These are phyloP conservation scores for Lepus europaeus DNA, from an alignment of 2,113 vertebrate species.

Conservation along the genomic window DNA sequence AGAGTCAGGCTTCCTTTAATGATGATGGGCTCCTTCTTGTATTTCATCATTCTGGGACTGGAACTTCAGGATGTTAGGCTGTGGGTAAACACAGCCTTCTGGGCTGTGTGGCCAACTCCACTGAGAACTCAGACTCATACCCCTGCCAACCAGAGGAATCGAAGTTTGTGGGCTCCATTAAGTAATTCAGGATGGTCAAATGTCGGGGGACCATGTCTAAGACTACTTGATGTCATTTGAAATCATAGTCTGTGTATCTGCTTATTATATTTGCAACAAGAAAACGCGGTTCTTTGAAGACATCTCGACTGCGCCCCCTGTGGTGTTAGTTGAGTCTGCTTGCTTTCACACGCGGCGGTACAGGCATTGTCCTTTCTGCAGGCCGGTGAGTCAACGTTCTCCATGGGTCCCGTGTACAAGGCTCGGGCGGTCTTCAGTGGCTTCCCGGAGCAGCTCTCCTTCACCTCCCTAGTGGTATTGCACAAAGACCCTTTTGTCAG, in stretches of 20 bases:
- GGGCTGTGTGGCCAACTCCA: not conserved
- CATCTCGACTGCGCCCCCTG: constrained; percentile 1
- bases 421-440: constrained; percentile 85
- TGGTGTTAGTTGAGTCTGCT: constrained; percentile 73
- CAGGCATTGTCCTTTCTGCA: constrained; percentile 80
- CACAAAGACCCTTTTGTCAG: constrained; percentile 91
- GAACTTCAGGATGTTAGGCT: not conserved
- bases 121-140: not conserved
- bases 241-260: not conserved
- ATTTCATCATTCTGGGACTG: not conserved
- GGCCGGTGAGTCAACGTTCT: constrained; percentile 84
- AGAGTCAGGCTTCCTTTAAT: not conserved
- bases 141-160: not conserved
- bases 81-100: not conserved
- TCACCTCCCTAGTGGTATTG: constrained; percentile 79
- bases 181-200: not conserved
- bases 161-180: not conserved
- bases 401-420: constrained; percentile 85
- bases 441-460: constrained; percentile 85
- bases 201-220: not conserved
- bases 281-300: not conserved
- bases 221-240: constrained; percentile 45
- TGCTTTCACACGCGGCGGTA: constrained; percentile 81
- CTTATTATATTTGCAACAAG: constrained; percentile 47
- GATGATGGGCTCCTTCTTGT: not conserved